Base-by-base conservation (phyloP, 2,888 invertebrate genomes). In the Apocheima hispidaria region DNA sequence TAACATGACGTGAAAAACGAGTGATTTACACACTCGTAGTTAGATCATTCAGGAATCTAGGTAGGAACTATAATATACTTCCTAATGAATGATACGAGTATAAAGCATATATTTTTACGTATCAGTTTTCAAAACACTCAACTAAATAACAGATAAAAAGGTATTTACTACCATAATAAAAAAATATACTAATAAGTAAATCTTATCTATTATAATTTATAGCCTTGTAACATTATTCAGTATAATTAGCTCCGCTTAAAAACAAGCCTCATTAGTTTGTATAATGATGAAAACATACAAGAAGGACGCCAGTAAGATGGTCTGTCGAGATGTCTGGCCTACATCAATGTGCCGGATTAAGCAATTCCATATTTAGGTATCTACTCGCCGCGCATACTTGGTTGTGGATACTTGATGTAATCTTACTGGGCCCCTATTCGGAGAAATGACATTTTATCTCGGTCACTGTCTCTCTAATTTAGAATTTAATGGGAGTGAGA, bases 291-390 rank as follows among this genome's bases (percentile, higher is more conserved):
- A 66, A n/a, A n/a, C n/a, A 66, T 68, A 69, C 67, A 64, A 63
- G 69, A 71, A 65, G 65, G 64, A 61, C 63, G 60, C 53, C 56
- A 67, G 55, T 65, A 74, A 79, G 81, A 81, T 79, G 75, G 68
- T 74, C 72, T 56, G 68, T 63, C 63, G 66, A 74, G 75, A 77
- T 71, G 71, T 73, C 74, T 82, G 78, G 74, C 79, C 78, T 73
- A 84, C 79, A 78, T 81, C 62, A 73, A 69, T 71, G 70, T 66
- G 64, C 65, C 51, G 57, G 52, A 62, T 78, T 78, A 69, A 69
- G 78, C 72, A 78, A 79, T 65, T 63, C 52, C 49, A 67, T 68
- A 72, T 67, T 58, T 26, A 26, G 5, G 26, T 68, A 63, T 63
- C 43, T 41, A 60, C 61, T 59, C 18, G 30, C 7, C 28, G 18